A percentile compares a stretch with the other conserved stretches of the same genome.
Evolutionary conservation across 2,888 invertebrate species (phyloP).

Genomic region (Elgonia sp.): DNA sequence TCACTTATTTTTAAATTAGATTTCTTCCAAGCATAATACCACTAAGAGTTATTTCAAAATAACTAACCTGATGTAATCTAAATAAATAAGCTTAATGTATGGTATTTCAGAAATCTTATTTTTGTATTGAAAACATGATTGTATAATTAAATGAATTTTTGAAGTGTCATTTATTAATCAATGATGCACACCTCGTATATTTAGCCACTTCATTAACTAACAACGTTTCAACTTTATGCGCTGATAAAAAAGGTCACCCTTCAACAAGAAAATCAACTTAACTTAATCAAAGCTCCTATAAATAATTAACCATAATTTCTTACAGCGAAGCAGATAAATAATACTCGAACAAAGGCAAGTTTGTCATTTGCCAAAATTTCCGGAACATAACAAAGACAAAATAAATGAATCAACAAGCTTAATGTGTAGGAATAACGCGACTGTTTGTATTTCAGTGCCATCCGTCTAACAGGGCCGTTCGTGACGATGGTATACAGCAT

Average conservation of each 20-base stretch:
- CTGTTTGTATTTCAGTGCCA: conserved; percentile 90
- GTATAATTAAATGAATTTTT: background rate
- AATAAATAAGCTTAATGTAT: too few relatives aligned
- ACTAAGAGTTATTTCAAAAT: too few relatives aligned
- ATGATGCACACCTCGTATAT: background rate
- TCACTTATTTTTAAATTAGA: too few relatives aligned
- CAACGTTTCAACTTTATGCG: background rate
- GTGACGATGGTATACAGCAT: conserved; percentile 99
- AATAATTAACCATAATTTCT: conserved; percentile 16
- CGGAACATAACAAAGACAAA: background rate
- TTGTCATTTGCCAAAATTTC: conserved; percentile 42
- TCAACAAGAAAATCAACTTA: conserved; percentile 3
- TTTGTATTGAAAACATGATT: too few relatives aligned
- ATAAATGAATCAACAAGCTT: conserved; percentile 43
- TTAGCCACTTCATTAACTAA: background rate
- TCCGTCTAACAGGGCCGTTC: conserved; percentile 98
- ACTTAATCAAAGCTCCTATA: conserved; percentile 4
- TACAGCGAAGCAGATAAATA: conserved; percentile 16
- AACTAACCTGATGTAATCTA: too few relatives aligned
- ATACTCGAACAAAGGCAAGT: background rate
- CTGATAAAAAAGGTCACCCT: background rate
- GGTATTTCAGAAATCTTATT: too few relatives aligned
- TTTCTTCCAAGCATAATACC: too few relatives aligned
- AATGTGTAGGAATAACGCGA: conserved; percentile 40
- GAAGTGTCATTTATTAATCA: background rate